Percentiles rank a stretch among this genome's conserved stretches.
Conservation (phyloP, 2,888 invertebrate species). For the Eupeodes latifasciatus region DNA sequence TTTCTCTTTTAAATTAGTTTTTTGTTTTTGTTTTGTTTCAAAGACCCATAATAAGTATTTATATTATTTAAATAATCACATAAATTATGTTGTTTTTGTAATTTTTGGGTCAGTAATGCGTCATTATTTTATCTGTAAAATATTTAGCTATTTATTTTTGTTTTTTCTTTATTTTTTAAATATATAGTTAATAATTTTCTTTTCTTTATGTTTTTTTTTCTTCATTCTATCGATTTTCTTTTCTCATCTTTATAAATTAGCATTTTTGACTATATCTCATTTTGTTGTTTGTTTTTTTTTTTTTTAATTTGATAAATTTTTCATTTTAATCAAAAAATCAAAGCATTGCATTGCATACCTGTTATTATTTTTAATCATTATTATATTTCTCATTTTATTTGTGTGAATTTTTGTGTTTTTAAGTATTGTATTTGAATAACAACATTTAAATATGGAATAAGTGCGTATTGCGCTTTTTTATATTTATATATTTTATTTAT, state of each 20-base stretch:
- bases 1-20: constrained; percentile 18
- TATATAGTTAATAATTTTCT: constrained; percentile 28
- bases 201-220: constrained; percentile 21
- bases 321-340: constrained; percentile 60
- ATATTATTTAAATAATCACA: constrained; percentile 34
- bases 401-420: constrained; percentile 18
- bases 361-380: neutral
- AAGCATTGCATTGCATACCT: neutral
- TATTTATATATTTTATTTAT: neutral
- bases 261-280: constrained; percentile 12
- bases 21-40: constrained; percentile 10
- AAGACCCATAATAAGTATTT: neutral
- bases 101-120: constrained; percentile 18
- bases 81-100: constrained; percentile 28
- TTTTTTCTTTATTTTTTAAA: constrained; percentile 13
- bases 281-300: neutral
- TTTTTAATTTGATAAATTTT: constrained; percentile 6
- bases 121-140: constrained; percentile 24
- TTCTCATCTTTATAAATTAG: neutral
- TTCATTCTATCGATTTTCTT: constrained; percentile 42
- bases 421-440: constrained; percentile 45
- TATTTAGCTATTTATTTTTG: constrained; percentile 40
- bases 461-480: constrained; percentile 8
- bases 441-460: constrained; percentile 45
- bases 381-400: constrained; percentile 8